A percentile compares a stretch with the other conserved stretches of the same genome.
phyloP scores from a whole-genome alignment of 1,140 invertebrate genomes.

The Dendrolimus kikuchii region DNA sequence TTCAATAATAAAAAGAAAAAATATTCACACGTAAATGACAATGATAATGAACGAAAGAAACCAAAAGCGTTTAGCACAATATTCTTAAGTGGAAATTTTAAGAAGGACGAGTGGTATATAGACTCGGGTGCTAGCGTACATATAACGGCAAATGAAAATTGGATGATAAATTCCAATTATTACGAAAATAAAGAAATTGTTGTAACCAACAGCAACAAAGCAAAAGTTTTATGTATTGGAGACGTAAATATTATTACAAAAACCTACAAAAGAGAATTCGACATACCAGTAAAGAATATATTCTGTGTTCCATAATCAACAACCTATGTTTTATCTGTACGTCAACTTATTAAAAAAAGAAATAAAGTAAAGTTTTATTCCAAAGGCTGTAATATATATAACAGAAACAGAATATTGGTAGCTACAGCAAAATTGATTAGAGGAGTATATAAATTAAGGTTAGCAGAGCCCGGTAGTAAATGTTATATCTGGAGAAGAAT shows the following conservation, averaged over 20 bases:
- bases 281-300: slow-evolving; percentile 5
- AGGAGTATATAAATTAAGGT: slow-evolving; percentile 8
- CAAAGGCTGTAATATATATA: slow-evolving; percentile 2
- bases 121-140: no score
- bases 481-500: slow-evolving; percentile 1
- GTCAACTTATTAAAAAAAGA: slow-evolving; percentile 10
- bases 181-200: no score
- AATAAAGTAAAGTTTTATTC: slow-evolving; percentile 6
- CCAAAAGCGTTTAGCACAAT: no score
- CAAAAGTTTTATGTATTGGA: slow-evolving; percentile 6
- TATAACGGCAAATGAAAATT: no score
- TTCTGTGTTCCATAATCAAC: slow-evolving; percentile 7
- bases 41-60: no score
- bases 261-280: neutral
- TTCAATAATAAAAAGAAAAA: no score
- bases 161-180: no score
- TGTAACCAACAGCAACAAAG: no score
- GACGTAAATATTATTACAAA: slow-evolving; percentile 3
- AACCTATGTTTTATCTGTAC: slow-evolving; percentile 10
- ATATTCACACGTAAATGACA: no score
- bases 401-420: slow-evolving; percentile 3
- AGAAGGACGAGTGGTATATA: no score
- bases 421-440: slow-evolving; percentile 5
- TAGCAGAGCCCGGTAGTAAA: slow-evolving; percentile 1
- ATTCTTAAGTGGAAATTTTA: no score